Base-by-base conservation (phyloP, 1,140 invertebrate species). In the Colletes gigas region DNA sequence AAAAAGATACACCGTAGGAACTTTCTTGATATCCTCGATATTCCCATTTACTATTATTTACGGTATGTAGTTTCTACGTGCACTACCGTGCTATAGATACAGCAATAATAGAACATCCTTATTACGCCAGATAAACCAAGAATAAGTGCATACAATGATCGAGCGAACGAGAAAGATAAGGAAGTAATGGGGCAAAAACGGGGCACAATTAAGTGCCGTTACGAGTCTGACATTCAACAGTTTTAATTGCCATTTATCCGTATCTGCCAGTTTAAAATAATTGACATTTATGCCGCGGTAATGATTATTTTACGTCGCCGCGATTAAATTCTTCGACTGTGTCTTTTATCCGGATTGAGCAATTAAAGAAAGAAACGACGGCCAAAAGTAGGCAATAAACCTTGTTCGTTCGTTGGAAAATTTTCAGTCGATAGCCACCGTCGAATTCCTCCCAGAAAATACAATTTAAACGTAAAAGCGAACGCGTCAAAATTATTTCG, bases 181-280 rank as follows among this genome's bases (percentile, higher is more conserved):
- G 60, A 14, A 62, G 39, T 62, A 62, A 39, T 63, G 14, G 39
- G 41, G 30, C 30, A 41, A 63, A 63, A 41, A 41, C 60, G 15
- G 15, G 15, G 60, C 8, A 41, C 60, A 17, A 19, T 15, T 63
- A 63, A 63, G 21, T n/a, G 65, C 44, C 17, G 44, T 21, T 50
- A 47, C 14, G 19, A 19, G 19, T 10, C 65, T 19, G 19, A 47
- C 65, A 67, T 67, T n/a, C 10, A 47, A 21, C 4, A 10, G 44
- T 21, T 41, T 12, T 70, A 57, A 69, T 69, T 55, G 39, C 52
- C 52, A 17, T 70, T n/a, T n/a, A 55, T 57, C 17, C 10, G 52
- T n/a, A 55, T 55, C 50, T 55, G 17, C 19, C 19, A 54, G 54
- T 68, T 69, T 17, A n/a, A 54, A 54, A 55, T 69, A 69, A 69